phyloP scores from a whole-genome alignment of 2,797 vertebrate species.

The Florisuga fusca region DNA sequence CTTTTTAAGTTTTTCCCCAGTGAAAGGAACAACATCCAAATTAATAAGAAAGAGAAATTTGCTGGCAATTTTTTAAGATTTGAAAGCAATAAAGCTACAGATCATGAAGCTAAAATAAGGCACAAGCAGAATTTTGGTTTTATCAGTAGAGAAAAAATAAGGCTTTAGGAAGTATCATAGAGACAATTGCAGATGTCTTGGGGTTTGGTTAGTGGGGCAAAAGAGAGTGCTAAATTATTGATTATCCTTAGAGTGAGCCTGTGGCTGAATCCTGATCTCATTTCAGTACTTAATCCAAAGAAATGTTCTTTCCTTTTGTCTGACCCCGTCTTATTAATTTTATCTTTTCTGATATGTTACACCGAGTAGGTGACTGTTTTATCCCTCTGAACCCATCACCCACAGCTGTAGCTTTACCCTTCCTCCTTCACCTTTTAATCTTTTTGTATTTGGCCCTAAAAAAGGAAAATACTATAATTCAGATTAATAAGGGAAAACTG shows the following conservation, averaged over 20 bases:
- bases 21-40: neutral
- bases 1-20: neutral
- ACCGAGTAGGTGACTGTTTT: neutral
- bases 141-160: neutral
- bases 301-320: neutral
- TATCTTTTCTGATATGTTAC: neutral
- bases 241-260: neutral
- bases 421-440: neutral
- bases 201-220: neutral
- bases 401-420: neutral
- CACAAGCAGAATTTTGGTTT: neutral
- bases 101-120: neutral
- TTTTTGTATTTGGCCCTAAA: neutral
- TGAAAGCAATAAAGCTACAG: neutral
- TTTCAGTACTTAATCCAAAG: neutral
- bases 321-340: neutral
- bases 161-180: neutral
- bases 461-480: neutral
- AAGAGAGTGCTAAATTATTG: neutral
- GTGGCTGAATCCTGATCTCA: neutral
- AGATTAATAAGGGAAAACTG: neutral
- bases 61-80: neutral
- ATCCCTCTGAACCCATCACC: neutral
- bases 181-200: neutral
- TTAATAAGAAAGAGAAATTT: neutral